These are phyloP conservation scores for Meandrina meandrites DNA, from an alignment of 92 coral and sea anemone species.

Conservation along the genomic window DNA sequence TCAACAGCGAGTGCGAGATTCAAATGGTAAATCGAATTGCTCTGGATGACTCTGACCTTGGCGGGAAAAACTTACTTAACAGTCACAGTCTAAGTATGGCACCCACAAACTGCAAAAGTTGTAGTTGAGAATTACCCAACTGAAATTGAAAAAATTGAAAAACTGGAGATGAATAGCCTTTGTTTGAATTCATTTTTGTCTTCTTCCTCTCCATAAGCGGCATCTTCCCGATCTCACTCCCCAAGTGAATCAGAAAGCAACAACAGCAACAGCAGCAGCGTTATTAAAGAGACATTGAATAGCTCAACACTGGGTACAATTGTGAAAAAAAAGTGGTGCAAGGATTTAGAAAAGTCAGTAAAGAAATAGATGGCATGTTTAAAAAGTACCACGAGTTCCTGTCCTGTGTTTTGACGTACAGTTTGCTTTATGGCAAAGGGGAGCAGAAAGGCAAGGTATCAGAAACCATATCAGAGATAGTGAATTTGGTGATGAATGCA, in stretches of 20 bases:
- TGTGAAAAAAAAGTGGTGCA: slow-evolving; percentile 9
- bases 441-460: slow-evolving; percentile 26
- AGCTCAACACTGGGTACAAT: slow-evolving; percentile 11
- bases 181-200: slow-evolving; percentile 19
- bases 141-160: slow-evolving; percentile 17
- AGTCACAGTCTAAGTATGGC: not conserved
- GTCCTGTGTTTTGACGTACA: slow-evolving; percentile 44
- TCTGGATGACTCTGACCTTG: not conserved
- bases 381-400: slow-evolving; percentile 33
- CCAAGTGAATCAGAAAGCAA: not conserved
- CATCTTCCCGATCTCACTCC: slow-evolving; percentile 19
- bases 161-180: slow-evolving; percentile 28
- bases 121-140: slow-evolving; percentile 24
- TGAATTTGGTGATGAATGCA: too few species aligned
- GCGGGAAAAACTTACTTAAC: slow-evolving; percentile 46
- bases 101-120: slow-evolving; percentile 15
- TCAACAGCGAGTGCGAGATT: too few species aligned
- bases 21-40: slow-evolving; percentile 8
- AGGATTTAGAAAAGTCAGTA: slow-evolving; percentile 23
- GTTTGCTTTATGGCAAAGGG: slow-evolving; percentile 28
- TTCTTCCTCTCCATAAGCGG: slow-evolving; percentile 33
- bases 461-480: slow-evolving; percentile 31
- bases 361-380: slow-evolving; percentile 22
- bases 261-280: slow-evolving; percentile 16
- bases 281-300: slow-evolving; percentile 24